A percentile compares a stretch with the other conserved stretches of the same genome.
phyloP scores from a whole-genome alignment of 2,797 vertebrate species.

The Megaceryle alcyon region DNA sequence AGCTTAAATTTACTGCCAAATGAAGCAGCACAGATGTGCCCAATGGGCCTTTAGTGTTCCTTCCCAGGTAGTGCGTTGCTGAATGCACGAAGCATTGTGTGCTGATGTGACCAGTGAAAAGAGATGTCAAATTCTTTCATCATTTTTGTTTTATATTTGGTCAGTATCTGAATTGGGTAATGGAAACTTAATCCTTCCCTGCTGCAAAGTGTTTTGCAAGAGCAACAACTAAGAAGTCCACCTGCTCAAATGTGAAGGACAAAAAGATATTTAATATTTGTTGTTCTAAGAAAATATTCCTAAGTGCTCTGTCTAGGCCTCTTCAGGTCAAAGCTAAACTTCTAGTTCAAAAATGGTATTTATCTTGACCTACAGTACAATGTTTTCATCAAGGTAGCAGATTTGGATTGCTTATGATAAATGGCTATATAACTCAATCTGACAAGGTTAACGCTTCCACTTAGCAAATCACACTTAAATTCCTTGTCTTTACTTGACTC shows the following conservation, averaged over 20 bases:
- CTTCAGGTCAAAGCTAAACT: neutral
- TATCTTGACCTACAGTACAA: neutral
- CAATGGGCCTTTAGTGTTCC: neutral
- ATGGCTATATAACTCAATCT: neutral
- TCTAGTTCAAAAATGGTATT: neutral
- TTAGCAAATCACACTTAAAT: neutral
- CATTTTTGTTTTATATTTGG: conserved; percentile 49
- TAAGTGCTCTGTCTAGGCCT: neutral
- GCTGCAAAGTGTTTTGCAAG: conserved; percentile 54
- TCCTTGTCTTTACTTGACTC: neutral
- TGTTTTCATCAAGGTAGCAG: conserved; percentile 13
- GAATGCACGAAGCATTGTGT: neutral
- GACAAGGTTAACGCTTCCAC: neutral
- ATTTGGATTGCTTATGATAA: neutral
- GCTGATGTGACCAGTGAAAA: neutral
- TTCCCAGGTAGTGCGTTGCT: neutral
- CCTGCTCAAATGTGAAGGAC: conserved; percentile 5
- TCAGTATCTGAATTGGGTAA: conserved; percentile 68
- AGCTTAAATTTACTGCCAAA: neutral
- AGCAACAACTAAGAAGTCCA: neutral
- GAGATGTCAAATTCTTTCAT: neutral
- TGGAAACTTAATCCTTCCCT: conserved; percentile 61
- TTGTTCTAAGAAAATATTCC: neutral
- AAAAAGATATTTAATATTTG: neutral
- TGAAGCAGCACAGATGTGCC: neutral